Evolutionary conservation across 2,797 vertebrate species (phyloP), one percentile per base, ranked within the genome.

Genomic region (Merluccius polli): DNA sequence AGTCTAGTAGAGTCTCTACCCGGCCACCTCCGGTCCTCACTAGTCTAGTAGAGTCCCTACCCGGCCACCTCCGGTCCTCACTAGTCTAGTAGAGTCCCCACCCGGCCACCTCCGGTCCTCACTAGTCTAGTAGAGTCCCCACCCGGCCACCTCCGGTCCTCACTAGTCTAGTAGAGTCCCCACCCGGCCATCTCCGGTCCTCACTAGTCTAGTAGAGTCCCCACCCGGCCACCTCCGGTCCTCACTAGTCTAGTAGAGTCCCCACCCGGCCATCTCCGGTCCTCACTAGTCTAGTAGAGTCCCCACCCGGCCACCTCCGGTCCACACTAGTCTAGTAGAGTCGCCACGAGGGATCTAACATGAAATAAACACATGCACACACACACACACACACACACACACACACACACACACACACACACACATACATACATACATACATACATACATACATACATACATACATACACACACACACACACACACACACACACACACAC

Each of bases 201-300:
- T 93, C 92, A 90, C 91, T 89, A 93, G 93, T 88, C 87, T 87
- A 36, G n/a, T n/a, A n/a, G n/a, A n/a, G n/a, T n/a, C n/a, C n/a
- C n/a, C n/a, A n/a, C n/a, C n/a, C 87, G 85, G 87, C 77, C 89
- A 91, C 90, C 92, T 89, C 91, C 89, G 90, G 89, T 92, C 90
- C 91, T 93, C 92, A 90, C 91, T 89, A 93, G 93, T 88, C 87
- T 87, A 36, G n/a, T n/a, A n/a, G n/a, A n/a, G n/a, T n/a, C n/a
- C n/a, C n/a, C n/a, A n/a, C n/a, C n/a, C 87, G 85, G 87, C 77
- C 89, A 91, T 90, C 92, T 89, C 91, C 89, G 90, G 89, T 92
- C 90, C 91, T 93, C 92, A 90, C 91, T 89, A 93, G 93, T 88
- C 87, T 87, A 36, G n/a, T n/a, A n/a, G n/a, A n/a, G n/a, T n/a